Conservation (phyloP, 2,888 invertebrate species). For the Polydrusus pterygomalis region DNA sequence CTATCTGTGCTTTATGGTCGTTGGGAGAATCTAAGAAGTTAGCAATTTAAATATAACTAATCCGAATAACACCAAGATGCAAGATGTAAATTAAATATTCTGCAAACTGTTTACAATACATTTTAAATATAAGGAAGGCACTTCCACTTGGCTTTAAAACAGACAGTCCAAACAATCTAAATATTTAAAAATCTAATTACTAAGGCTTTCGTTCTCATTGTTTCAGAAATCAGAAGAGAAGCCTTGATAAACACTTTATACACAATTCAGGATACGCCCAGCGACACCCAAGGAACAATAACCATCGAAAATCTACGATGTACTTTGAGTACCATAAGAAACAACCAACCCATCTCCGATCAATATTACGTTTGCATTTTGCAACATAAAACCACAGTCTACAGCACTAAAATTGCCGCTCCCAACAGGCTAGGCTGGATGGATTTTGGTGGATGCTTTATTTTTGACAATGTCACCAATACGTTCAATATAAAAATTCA, state of each 20-base stretch:
- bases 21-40: too few species aligned
- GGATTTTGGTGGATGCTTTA: constrained; percentile 23
- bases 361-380: constrained; percentile 31
- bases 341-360: not conserved
- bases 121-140: too few species aligned
- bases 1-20: too few species aligned
- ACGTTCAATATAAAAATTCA: constrained; percentile 35
- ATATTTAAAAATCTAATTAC: too few species aligned
- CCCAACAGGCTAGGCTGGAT: constrained; percentile 35
- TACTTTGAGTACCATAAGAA: constrained; percentile 1
- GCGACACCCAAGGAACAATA: constrained; percentile 14
- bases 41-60: too few species aligned
- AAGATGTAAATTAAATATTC: too few species aligned
- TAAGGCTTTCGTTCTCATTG: not conserved
- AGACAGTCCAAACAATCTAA: too few species aligned
- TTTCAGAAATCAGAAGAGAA: constrained; percentile 26
- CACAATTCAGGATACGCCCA: not conserved
- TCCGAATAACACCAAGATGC: too few species aligned
- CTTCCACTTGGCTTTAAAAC: too few species aligned
- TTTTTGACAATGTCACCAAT: constrained; percentile 27
- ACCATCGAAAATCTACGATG: constrained; percentile 29
- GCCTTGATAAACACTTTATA: constrained; percentile 16
- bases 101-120: too few species aligned
- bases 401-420: constrained; percentile 27
- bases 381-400: constrained; percentile 27